phyloP scores from a whole-genome alignment of 1,140 invertebrate genomes.

The Cyclina sinensis region DNA sequence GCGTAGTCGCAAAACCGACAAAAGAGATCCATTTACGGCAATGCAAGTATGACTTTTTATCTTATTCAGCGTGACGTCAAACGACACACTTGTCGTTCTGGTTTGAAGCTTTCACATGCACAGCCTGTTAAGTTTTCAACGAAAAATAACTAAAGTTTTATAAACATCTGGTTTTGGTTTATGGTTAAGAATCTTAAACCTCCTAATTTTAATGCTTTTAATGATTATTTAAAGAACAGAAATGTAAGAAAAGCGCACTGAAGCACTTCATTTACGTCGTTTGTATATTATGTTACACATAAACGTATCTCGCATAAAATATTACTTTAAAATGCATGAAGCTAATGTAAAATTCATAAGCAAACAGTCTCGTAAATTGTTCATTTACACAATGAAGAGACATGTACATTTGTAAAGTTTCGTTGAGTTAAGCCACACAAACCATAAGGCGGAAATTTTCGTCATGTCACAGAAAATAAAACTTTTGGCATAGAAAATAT shows the following conservation, averaged over 20 bases:
- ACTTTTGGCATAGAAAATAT: too few relatives aligned
- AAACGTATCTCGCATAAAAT: neutral
- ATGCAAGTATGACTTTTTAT: too few relatives aligned
- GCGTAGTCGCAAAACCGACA: too few relatives aligned
- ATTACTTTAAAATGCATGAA: constrained; percentile 22
- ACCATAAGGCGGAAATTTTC: neutral
- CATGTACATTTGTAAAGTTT: neutral
- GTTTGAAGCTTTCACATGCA: neutral
- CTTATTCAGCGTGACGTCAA: neutral
- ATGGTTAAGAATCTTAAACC: too few relatives aligned
- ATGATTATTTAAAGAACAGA: too few relatives aligned
- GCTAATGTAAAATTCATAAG: constrained; percentile 25
- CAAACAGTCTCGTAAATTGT: neutral
- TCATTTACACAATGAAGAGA: neutral
- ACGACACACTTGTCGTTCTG: neutral
- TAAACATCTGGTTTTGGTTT: neutral
- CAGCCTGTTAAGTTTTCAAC: neutral
- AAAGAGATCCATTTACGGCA: too few relatives aligned
- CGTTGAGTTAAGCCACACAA: neutral
- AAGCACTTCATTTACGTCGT: neutral
- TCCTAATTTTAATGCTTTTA: too few relatives aligned
- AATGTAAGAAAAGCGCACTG: neutral
- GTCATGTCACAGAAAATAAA: too few relatives aligned
- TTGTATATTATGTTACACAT: neutral
- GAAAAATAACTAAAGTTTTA: neutral